phyloP scores from a whole-genome alignment of 2,797 vertebrate species.

The Premnoplex brunnescens region DNA sequence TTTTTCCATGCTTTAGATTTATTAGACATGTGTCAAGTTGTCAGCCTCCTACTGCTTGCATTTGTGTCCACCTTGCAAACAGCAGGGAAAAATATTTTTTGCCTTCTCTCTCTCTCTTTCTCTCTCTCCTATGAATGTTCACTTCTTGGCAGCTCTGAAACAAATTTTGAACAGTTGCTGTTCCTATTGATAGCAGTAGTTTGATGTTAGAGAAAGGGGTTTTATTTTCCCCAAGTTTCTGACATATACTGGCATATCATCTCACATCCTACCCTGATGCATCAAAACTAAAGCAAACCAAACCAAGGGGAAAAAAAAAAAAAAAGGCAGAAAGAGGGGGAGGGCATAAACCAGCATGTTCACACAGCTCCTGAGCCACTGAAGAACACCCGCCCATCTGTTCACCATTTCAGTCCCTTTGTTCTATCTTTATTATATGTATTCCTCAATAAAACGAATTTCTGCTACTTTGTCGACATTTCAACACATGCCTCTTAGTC shows the following conservation, averaged over 20 bases:
- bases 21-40: constrained; percentile 81
- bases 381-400: constrained; percentile 77
- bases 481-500: constrained; percentile 57
- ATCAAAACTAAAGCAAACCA: constrained; percentile 72
- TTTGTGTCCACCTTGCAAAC: constrained; percentile 83
- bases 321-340: constrained; percentile 58
- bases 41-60: constrained; percentile 77
- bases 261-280: constrained; percentile 72
- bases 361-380: constrained; percentile 64
- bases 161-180: constrained; percentile 80
- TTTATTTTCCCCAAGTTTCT: constrained; percentile 80
- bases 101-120: constrained; percentile 52
- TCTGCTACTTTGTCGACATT: constrained; percentile 54
- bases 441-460: constrained; percentile 55
- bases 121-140: constrained; percentile 65
- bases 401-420: constrained; percentile 72
- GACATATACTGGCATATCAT: constrained; percentile 78
- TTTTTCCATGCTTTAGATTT: constrained; percentile 75
- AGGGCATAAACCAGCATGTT: constrained; percentile 64
- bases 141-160: constrained; percentile 82
- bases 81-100: constrained; percentile 78
- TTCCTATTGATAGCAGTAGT: constrained; percentile 80
- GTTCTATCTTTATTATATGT: constrained; percentile 66
- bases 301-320: not conserved
- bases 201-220: constrained; percentile 75